phyloP scores from a whole-genome alignment of 2,888 invertebrate species.

The Gymnosoma rotundatum region DNA sequence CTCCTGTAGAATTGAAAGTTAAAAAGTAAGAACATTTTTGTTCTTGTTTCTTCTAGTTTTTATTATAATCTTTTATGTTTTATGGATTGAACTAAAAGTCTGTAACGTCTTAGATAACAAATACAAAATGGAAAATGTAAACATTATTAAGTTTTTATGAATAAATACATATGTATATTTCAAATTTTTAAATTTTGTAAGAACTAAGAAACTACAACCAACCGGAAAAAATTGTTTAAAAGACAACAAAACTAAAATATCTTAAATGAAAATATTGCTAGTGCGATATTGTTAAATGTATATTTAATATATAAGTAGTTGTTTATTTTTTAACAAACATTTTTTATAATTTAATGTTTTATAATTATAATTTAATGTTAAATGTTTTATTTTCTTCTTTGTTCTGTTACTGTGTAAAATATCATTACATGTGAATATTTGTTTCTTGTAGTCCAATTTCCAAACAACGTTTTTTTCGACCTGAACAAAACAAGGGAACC shows the following conservation, averaged over 20 bases:
- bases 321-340: conserved; percentile 11
- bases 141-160: conserved; percentile 42
- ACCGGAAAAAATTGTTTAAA: conserved; percentile 1
- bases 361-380: too few species aligned
- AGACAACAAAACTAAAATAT: conserved; percentile 8
- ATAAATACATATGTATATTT: conserved; percentile 38
- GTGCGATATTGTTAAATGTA: conserved; percentile 4
- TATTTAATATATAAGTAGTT: conserved; percentile 17
- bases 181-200: conserved; percentile 2
- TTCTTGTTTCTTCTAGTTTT: neutral
- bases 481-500: too few species aligned
- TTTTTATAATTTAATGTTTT: neutral
- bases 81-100: conserved; percentile 66
- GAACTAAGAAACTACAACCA: neutral
- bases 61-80: conserved; percentile 23
- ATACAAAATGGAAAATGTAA: conserved; percentile 11
- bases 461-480: too few species aligned
- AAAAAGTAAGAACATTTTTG: neutral
- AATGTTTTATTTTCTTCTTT: neutral
- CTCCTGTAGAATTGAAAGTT: neutral
- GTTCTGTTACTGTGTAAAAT: neutral
- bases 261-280: conserved; percentile 34
- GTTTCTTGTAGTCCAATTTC: too few species aligned
- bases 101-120: conserved; percentile 66
- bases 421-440: neutral